A percentile compares a stretch with the other conserved stretches of the same genome.
phyloP scores from a whole-genome alignment of 2,113 vertebrate species.

The Saccopteryx bilineata region DNA sequence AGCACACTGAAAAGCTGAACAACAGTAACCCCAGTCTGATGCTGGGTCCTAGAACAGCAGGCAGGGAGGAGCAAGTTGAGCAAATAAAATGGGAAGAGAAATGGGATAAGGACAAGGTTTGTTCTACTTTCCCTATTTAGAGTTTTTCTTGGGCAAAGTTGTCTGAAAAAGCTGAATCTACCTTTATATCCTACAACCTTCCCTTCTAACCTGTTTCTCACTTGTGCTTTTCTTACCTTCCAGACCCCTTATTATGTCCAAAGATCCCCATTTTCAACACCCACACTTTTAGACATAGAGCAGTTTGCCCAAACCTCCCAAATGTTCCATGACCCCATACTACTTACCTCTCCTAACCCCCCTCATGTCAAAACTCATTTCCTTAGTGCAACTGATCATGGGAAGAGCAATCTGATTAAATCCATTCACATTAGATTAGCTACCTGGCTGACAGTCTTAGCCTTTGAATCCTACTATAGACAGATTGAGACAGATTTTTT shows the following conservation, averaged over 20 bases:
- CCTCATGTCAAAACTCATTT: conserved; percentile 4
- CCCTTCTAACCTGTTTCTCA: conserved; percentile 4
- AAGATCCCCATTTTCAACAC: background rate
- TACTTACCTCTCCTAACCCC: background rate
- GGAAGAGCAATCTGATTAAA: conserved; percentile 22
- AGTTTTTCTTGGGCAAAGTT: background rate
- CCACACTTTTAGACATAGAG: background rate
- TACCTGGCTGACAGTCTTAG: background rate
- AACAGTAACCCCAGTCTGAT: background rate
- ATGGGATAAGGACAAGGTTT: background rate
- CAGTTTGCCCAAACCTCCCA: background rate
- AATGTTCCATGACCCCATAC: background rate
- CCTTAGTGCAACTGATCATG: background rate
- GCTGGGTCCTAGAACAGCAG: background rate
- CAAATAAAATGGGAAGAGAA: background rate
- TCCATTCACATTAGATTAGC: background rate
- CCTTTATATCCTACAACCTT: background rate
- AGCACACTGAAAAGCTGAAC: background rate
- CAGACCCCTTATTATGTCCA: background rate
- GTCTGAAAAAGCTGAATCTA: background rate
- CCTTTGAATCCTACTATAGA: background rate
- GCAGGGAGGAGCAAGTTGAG: background rate
- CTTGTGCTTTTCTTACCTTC: background rate
- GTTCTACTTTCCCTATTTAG: background rate
- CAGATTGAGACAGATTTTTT: background rate